Base-by-base conservation (phyloP, 1,140 invertebrate species). In the Helicoverpa armigera region DNA sequence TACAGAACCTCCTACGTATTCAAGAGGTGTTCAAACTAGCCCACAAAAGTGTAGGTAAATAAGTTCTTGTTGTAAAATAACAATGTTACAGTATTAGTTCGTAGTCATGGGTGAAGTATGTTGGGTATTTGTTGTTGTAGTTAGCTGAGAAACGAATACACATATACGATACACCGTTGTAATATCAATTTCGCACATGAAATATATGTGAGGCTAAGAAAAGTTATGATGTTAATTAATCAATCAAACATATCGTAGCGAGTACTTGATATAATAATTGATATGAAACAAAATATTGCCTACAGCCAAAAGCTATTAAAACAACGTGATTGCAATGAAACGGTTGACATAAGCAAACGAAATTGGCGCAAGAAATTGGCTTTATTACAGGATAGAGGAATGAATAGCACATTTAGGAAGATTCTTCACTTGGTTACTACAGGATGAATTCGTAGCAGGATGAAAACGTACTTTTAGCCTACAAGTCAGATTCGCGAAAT, bases 71-170 rank as follows among this genome's bases (percentile, higher is more conserved):
- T 63, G 60, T 35, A 63, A 13, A 63, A 63, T n/a, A 63, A 35
- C 29, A 63, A 4, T 35, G 16, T 16, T 58, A 58, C 16, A 18
- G 60, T 61, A 61, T 61, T 67, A 14, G 9, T 2, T 16, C 23
- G 31, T 69, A 69, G 14, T 70, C 11, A 53, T 43, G 11, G n/a
- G n/a, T 3, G 2, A 65, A n/a, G 1, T 43, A 65, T 65, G 13
- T 35, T 65, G 35, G 31, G 31, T n/a, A 65, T 65, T 65, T 48
- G 16, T 48, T 67, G n/a, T 67, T 67, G 63, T 67, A 67, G 12
- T 67, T 65, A 65, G 61, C 56, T 58, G 10, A 23, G 16, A 23
- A 58, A 23, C 9, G 14, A 23, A 60, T 9, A n/a, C 12, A 11
- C 10, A 43, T 23, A 5, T 13, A 48, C n/a, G 18, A 35, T 48